Evolutionary conservation across 2,888 invertebrate genomes (phyloP), one percentile per base, ranked within the genome.

Genomic region (Pimpla rufipes): DNA sequence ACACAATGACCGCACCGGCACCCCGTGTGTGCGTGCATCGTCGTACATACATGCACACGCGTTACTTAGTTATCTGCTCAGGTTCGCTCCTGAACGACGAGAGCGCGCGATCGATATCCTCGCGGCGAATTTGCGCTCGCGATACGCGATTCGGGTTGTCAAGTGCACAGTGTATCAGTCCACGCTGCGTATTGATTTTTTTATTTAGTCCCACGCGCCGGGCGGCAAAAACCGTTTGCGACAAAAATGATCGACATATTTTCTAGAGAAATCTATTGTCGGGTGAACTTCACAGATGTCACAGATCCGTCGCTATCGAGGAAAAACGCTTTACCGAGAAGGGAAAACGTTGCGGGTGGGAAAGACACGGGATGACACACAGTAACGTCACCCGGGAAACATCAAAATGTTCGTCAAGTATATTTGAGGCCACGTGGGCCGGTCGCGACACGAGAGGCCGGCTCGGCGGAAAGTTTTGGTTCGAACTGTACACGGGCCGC

Each of bases 101-200:
- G 40, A 21, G 47, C 40, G 21, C 23, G 35, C 77, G 77, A 78
- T 78, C 59, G 68, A 78, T 57, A 76, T 18, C 45, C 76, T 18
- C 40, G 77, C 40, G 62, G 59, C 52, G 70, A 78, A 70, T 77
- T 55, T 78, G 29, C 37, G 50, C 70, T 78, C 77, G 50, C 77
- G 59, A 70, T 78, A 78, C 70, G 70, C 37, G 50, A 59, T 68
- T 68, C 37, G 50, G 62, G 59, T 68, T 77, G 68, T 59, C 68
- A 77, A 68, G 68, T 50, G 45, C 70, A 23, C 55, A 10, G 40
- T 57, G 52, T 55, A 55, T 55, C 57, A 29, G 23, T 55, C 13
- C 42, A n/a, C 29, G 23, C 35, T 73, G 29, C 35, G 35, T 73
- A 59, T 57, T 57, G 55, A 42, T 42, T 52, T 1, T 47, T 71